Evolutionary conservation across 2,113 vertebrate genomes (phyloP).

Genomic region (Bagarius yarrelli): DNA sequence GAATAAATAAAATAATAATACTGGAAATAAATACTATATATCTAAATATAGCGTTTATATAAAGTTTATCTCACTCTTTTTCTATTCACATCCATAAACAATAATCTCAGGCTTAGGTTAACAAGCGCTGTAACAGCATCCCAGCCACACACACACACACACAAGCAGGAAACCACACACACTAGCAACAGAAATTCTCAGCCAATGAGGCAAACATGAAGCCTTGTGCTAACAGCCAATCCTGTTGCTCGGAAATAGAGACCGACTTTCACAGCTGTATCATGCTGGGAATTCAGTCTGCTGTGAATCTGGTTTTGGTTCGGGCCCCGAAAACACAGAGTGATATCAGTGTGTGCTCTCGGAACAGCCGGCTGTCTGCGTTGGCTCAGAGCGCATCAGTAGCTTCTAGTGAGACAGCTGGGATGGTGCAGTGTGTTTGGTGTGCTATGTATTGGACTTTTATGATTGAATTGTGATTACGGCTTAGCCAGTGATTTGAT

Average conservation of each 20-base stretch:
- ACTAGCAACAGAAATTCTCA: slow-evolving; percentile 40
- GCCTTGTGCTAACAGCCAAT: slow-evolving; percentile 27
- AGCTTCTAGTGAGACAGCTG: slow-evolving; percentile 29
- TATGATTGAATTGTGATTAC: neutral
- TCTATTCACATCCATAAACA: neutral
- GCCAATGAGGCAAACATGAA: slow-evolving; percentile 32
- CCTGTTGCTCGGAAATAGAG: neutral
- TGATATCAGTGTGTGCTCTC: slow-evolving; percentile 6
- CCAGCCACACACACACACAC: neutral
- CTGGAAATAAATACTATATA: no score
- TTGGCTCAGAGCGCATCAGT: slow-evolving; percentile 2
- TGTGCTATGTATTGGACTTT: neutral
- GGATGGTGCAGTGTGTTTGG: neutral
- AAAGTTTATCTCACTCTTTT: neutral
- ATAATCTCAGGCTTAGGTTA: neutral
- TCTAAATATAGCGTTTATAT: no score
- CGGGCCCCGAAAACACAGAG: slow-evolving; percentile 8
- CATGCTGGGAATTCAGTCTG: slow-evolving; percentile 33
- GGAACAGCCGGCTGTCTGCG: slow-evolving; percentile 25
- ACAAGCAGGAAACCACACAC: slow-evolving; percentile 7
- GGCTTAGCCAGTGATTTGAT: slow-evolving; percentile 15
- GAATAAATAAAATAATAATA: neutral
- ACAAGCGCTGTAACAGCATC: neutral
- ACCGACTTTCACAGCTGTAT: slow-evolving; percentile 8
- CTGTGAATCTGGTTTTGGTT: slow-evolving; percentile 29